These are phyloP conservation scores for Drosophila prostipennis DNA, from an alignment of 2,888 invertebrate species.

Conservation along the genomic window DNA sequence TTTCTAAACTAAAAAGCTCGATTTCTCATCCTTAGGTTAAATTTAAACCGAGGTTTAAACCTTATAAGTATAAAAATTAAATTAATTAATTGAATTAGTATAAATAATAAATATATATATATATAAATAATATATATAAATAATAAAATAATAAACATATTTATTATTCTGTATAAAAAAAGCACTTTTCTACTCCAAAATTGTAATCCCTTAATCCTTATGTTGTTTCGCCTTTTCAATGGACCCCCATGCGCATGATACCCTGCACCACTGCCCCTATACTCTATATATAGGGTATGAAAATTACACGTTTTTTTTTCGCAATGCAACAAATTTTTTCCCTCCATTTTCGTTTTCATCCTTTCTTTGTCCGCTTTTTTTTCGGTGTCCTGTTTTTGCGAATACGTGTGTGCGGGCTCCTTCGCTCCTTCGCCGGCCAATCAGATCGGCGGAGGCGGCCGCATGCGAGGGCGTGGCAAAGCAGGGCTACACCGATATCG, in stretches of 20 bases:
- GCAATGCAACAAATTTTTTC: constrained; percentile 39
- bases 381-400: constrained; percentile 4
- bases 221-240: background rate
- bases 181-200: too few relatives aligned
- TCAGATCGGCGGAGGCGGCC: constrained; percentile 58
- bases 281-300: constrained; percentile 36
- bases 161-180: too few relatives aligned
- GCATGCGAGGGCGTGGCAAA: constrained; percentile 66
- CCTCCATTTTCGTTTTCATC: constrained; percentile 2
- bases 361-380: constrained; percentile 4
- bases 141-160: too few relatives aligned
- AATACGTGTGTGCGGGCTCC: constrained; percentile 5
- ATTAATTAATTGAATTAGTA: too few relatives aligned
- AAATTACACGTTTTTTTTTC: constrained; percentile 54
- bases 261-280: background rate
- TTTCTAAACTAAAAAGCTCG: too few relatives aligned
- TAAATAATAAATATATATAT: too few relatives aligned
- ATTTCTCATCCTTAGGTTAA: too few relatives aligned
- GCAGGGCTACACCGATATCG: constrained; percentile 29
- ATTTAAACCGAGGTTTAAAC: too few relatives aligned
- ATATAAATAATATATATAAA: too few relatives aligned
- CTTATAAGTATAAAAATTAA: too few relatives aligned
- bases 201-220: background rate
- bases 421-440: constrained; percentile 52
- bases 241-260: background rate